Base-by-base conservation (phyloP, 2,797 vertebrate genomes). In the Peromyscus attwateri region DNA sequence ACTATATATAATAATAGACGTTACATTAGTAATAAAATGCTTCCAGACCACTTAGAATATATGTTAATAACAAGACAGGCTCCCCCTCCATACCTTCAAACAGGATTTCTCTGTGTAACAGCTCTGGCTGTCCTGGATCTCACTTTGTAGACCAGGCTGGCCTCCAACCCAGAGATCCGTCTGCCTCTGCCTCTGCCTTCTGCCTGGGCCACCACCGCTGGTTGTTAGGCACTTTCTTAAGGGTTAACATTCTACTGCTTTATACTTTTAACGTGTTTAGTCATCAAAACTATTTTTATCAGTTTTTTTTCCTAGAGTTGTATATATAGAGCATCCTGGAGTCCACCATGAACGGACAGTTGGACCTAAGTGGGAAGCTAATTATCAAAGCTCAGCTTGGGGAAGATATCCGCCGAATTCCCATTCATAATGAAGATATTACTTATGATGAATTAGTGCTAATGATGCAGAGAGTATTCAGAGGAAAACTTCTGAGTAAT, bases 391-490 rank as follows among this genome's bases (percentile, higher is more conserved):
- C 99, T 98, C 99, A 99, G 98, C 97, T 99, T 98, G 99, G 99
- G 8, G 99, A 99, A 52, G 99, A 99, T 98, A 99, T 99, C 98
- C 99, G 99, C 88, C 99, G 99, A 96, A 99, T 99, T 98, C 99
- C 99, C 89, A 99, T 99, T 98, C 99, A 99, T 97, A 99, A 99
- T 98, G 99, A 99, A 98, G 99, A 99, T 98, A 99, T 99, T 96
- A 99, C 99, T 77, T 99, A 99, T 6, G 99, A 99, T 97, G 99
- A 99, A 97, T 99, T 99, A 98, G 99, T 99, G 98, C 98, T 99
- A 97, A 99, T 99, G 99, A 99, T 99, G 99, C 99, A 99, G 52
- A 99, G 99, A 76, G 99, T 99, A 96, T 99, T 99, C 98, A 99
- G 99, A 96, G 99, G 99, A 92, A 99, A 99, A 98, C 99, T 99